Evolutionary conservation across 2,797 vertebrate genomes (phyloP), one percentile per base, ranked within the genome.

Genomic region (Parauchenoglanis punctatus): DNA sequence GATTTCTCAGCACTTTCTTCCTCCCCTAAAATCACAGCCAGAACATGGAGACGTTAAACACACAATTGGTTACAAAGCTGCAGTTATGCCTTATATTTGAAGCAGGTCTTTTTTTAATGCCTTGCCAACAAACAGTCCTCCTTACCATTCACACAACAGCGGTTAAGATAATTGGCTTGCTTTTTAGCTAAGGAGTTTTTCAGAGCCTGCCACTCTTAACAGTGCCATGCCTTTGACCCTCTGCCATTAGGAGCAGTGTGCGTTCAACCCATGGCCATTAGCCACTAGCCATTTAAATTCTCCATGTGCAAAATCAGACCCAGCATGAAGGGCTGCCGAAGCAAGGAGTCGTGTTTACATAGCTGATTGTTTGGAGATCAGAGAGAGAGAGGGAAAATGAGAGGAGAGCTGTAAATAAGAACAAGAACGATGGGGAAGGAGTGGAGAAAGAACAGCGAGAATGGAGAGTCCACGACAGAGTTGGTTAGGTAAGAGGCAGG

Each of bases 101-200:
- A 35, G 85, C 8, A 31, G 49, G 17, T 13, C 65, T 88, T 87
- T 87, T 84, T 88, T 88, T 85, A 90, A 83, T 83, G 63, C 25
- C 56, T 76, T 86, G 58, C 82, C 88, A 89, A 80, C 85, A 87
- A 85, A 77, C 76, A 90, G 13, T 67, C 76, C 81, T 80, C 65
- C 65, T 78, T 68, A 77, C 81, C 25, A 56, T 88, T 90, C 89
- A 87, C 87, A 90, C 88, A 76, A 89, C 90, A 89, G 76, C 58
- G 82, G 87, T 84, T 86, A 82, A 87, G 85, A 91, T 91, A 91
- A 91, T 89, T 89, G 88, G 88, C 23, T n/a, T 77, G 54, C 84
- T 31, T 86, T 90, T 89, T 88, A 88, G 80, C 84, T 78, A 86
- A 87, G 73, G 58, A 58, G 73, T 78, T 88, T 82, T 86, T 85